phyloP scores from a whole-genome alignment of 2,113 vertebrate species.

The Chunga burmeisteri region DNA sequence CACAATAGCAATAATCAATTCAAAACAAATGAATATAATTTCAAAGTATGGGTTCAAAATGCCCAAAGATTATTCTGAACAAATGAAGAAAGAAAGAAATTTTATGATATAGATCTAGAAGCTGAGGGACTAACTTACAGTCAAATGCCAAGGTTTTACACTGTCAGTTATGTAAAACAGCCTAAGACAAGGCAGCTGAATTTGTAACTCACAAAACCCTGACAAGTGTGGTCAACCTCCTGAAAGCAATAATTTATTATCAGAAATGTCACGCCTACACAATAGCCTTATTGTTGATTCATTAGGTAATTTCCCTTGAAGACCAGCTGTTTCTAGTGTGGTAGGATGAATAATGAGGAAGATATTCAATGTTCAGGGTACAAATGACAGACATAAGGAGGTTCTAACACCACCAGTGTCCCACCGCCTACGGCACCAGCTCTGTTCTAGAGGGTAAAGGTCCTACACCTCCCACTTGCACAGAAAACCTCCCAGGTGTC shows the following conservation, averaged over 20 bases:
- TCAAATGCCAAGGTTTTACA: conserved; percentile 1
- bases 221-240: conserved; percentile 74
- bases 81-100: not conserved
- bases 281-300: conserved; percentile 80
- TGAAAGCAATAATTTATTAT: conserved; percentile 78
- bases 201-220: conserved; percentile 62
- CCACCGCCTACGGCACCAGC: conserved; percentile 70
- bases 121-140: not conserved
- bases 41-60: not conserved
- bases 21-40: not conserved
- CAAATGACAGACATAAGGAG: conserved; percentile 66
- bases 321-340: conserved; percentile 87
- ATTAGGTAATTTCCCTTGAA: conserved; percentile 84
- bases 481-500: conserved; percentile 73
- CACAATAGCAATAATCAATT: not conserved
- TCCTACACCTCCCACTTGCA: conserved; percentile 73
- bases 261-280: conserved; percentile 83
- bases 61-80: not conserved
- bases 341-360: conserved; percentile 84
- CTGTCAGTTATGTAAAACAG: conserved; percentile 60
- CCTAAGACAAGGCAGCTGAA: conserved; percentile 67
- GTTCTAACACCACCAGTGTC: conserved; percentile 52
- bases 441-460: conserved; percentile 67
- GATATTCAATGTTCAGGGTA: conserved; percentile 73
- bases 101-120: not conserved